A percentile compares a stretch with the other conserved stretches of the same genome.
Evolutionary conservation across 2,888 invertebrate genomes (phyloP).

Genomic region (Polydesmus complanatus): DNA sequence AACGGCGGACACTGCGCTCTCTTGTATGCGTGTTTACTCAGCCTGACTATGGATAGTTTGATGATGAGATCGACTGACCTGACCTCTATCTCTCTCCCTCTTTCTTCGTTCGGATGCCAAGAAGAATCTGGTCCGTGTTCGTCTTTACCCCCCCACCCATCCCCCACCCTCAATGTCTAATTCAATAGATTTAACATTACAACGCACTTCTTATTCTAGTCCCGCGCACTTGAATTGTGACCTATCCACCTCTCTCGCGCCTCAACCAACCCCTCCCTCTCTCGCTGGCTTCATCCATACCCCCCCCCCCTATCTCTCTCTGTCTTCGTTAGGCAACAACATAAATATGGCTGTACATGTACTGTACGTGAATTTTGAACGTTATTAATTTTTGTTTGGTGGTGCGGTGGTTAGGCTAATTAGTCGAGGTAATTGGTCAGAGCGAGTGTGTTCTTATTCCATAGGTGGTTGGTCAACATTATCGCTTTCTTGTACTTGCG

Average conservation of each 20-base stretch:
- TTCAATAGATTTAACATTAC: not conserved
- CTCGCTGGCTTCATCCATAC: not conserved
- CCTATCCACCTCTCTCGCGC: not conserved
- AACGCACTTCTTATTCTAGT: not conserved
- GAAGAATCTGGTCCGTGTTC: not conserved
- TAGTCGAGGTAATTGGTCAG: no score
- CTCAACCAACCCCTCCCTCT: not conserved
- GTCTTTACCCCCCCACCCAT: no score
- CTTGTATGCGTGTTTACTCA: not conserved
- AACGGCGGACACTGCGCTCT: not conserved
- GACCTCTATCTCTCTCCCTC: not conserved
- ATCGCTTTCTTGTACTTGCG: no score
- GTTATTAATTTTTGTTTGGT: no score
- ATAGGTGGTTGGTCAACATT: no score
- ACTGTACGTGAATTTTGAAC: no score
- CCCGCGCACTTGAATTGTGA: not conserved
- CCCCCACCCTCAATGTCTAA: not conserved
- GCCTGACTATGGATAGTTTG: not conserved
- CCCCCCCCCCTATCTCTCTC: not conserved
- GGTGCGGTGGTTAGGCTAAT: no score
- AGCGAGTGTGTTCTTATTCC: no score
- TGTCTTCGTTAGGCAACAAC: no score
- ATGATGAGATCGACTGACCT: not conserved
- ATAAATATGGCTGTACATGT: no score
- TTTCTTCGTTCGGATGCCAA: no score